These are phyloP conservation scores for Bucorvus abyssinicus DNA, from an alignment of 2,797 vertebrate genomes.

Conservation along the genomic window DNA sequence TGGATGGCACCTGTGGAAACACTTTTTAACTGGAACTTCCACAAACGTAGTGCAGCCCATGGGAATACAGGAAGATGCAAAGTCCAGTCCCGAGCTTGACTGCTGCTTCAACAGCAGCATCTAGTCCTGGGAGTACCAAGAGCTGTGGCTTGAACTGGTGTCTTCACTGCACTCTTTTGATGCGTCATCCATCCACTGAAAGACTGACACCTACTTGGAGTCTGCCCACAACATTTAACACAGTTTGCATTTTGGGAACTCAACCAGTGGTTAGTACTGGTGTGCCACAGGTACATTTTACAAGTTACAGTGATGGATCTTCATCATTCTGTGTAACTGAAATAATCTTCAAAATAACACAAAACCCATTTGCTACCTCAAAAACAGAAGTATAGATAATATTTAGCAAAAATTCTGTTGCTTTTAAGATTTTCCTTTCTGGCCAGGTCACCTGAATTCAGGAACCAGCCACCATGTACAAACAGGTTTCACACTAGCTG, in stretches of 20 bases:
- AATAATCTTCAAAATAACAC: not conserved
- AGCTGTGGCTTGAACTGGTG: not conserved
- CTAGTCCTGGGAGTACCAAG: not conserved
- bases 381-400: not conserved
- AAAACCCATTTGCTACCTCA: not conserved
- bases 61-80: not conserved
- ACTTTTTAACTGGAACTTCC: not conserved
- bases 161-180: not conserved
- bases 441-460: not conserved
- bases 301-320: not conserved
- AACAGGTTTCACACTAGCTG: not conserved
- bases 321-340: not conserved
- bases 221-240: not conserved
- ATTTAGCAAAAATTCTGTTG: not conserved
- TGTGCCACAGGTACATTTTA: not conserved
- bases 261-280: not conserved
- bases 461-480: not conserved
- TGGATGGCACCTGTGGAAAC: not conserved
- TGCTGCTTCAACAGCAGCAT: not conserved
- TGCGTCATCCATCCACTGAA: not conserved
- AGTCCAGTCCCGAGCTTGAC: not conserved
- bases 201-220: not conserved
- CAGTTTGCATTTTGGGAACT: not conserved
- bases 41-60: fast-evolving
- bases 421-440: not conserved